Percentiles rank a stretch among this genome's conserved stretches.
These are phyloP conservation scores for Amia ocellicauda DNA, from an alignment of 2,113 vertebrate species.

Conservation along the genomic window DNA sequence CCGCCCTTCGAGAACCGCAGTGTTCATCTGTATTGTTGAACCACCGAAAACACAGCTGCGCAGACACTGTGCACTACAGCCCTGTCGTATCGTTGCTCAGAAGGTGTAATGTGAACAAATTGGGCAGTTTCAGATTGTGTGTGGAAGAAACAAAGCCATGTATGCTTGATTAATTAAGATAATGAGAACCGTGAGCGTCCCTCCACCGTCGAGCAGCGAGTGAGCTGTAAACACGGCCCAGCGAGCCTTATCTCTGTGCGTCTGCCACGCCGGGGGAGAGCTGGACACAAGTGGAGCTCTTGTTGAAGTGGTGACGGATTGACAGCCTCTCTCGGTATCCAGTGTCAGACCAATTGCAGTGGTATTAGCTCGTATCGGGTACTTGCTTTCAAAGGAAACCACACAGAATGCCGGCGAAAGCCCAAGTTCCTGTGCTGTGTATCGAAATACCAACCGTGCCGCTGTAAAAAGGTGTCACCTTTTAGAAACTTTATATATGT, in stretches of 20 bases:
- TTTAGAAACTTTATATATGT: constrained; percentile 39
- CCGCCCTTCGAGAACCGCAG: not conserved
- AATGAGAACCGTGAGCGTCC: no score
- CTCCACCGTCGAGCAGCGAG: no score
- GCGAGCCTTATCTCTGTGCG: no score
- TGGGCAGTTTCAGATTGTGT: no score
- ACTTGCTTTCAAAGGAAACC: constrained; percentile 55
- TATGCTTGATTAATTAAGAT: no score
- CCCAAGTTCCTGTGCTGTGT: constrained; percentile 27
- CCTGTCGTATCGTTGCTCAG: no score
- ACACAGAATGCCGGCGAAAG: constrained; percentile 41
- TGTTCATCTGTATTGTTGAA: not conserved
- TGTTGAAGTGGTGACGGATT: constrained; percentile 22
- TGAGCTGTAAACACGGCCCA: not conserved
- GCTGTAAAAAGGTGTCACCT: constrained; percentile 35
- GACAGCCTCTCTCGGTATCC: constrained; percentile 35
- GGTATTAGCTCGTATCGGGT: constrained; percentile 49
- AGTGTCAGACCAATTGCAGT: constrained; percentile 45
- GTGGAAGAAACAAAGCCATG: no score
- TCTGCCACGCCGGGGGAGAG: not conserved
- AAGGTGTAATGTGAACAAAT: no score
- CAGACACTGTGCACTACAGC: no score
- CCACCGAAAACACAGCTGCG: not conserved
- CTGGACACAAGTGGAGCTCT: constrained; percentile 15
- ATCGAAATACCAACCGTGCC: constrained; percentile 42